phyloP scores from a whole-genome alignment of 2,797 vertebrate species.

The Silurus lanzhouensis region DNA sequence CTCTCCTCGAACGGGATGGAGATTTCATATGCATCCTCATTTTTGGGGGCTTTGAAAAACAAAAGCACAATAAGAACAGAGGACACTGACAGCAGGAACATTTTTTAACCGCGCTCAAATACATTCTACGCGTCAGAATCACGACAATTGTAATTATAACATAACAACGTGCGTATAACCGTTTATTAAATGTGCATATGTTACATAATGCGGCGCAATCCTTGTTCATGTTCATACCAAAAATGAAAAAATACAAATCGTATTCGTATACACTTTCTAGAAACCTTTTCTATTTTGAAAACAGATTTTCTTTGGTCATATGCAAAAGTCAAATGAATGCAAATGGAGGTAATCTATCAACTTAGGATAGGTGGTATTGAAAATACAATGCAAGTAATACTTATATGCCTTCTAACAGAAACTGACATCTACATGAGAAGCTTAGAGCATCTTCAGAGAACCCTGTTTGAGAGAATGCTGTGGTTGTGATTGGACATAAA shows the following conservation, averaged over 20 bases:
- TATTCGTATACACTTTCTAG: not conserved
- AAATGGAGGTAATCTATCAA: not conserved
- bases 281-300: not conserved
- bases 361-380: not conserved
- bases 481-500: not conserved
- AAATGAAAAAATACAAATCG: not conserved
- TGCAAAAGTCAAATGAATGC: not conserved
- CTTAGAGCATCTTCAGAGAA: not conserved
- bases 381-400: not conserved
- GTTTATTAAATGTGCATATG: not conserved
- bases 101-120: not conserved
- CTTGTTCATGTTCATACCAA: not conserved
- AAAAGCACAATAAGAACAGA: conserved; percentile 3
- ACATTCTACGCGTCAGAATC: not conserved
- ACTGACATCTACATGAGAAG: not conserved
- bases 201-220: not conserved
- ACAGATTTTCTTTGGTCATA: not conserved
- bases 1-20: conserved; percentile 83
- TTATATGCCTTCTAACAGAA: not conserved
- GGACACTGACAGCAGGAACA: not conserved
- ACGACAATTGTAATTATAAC: not conserved
- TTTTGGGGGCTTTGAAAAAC: conserved; percentile 77
- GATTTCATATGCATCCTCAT: conserved; percentile 81
- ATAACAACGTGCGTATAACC: conserved; percentile 4
- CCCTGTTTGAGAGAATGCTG: not conserved